Evolutionary conservation across 1,140 invertebrate species (phyloP), one percentile per base, ranked within the genome.

Genomic region (Cotesia typhae): DNA sequence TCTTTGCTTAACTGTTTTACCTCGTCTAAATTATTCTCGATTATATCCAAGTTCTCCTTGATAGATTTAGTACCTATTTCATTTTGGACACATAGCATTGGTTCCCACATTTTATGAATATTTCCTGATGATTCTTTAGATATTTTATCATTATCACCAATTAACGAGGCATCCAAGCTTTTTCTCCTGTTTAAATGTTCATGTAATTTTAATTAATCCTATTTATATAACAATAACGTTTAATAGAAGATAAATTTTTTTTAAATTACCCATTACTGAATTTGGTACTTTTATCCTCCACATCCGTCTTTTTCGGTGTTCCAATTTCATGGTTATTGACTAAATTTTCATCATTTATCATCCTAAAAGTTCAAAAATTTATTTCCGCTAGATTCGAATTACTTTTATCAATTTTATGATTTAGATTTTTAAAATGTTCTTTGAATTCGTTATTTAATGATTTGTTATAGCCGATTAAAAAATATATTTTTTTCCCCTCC

Each of bases 21-120:
- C 4, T 79, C 5, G 74, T 75, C 61, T 83, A 81, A 38, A 77
- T 80, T 78, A 75, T 79, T 37, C 28, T 74, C 60, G 28, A 69
- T 57, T 66, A 55, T 55, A 14, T 61, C 57, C 5, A 73, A 60
- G 36, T 1, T 35, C 76, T 0, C 20, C 52, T 74, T 59, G 63
- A 70, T 70, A 12, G 47, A 37, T 37, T 53, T 52, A 5, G 6
- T 28, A 38, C 12, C 64, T 35, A 59, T 57, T n/a, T 47, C 71
- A 1, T 76, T 72, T 37, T 71, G 64, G 28, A 7, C 60, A 57
- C 57, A 59, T 35, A 65, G 57, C 70, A 70, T 72, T 71, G 72
- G 74, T 73, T 36, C 12, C 72, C 60, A 74, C 76, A 72, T 74
- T 72, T 67, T 72, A 52, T 69, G 38, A 63, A 71, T 72, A 60